A percentile compares a stretch with the other conserved stretches of the same genome.
Conservation (phyloP, 2,113 vertebrate species). For the Acrocephalus arundinaceus region DNA sequence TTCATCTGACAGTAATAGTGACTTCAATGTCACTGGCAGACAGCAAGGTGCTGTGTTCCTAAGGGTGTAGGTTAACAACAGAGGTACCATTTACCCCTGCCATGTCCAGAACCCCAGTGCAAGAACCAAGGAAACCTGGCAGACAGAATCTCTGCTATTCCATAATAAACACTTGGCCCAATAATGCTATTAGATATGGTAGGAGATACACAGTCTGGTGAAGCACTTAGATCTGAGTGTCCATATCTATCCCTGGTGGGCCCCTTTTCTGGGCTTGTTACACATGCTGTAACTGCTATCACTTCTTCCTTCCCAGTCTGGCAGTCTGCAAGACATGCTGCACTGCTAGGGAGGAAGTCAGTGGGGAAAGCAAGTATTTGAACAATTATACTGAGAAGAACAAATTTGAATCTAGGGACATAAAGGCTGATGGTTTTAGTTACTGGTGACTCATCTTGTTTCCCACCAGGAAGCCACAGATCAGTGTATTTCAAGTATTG, state of each 20-base stretch:
- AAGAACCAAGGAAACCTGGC: not conserved
- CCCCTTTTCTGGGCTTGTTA: not conserved
- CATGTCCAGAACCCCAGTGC: not conserved
- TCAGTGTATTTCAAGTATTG: slow-evolving; percentile 21
- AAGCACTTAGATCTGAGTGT: not conserved
- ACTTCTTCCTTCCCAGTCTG: not conserved
- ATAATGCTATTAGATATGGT: not conserved
- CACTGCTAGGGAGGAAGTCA: not conserved
- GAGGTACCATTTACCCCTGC: not conserved
- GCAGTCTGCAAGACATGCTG: not conserved
- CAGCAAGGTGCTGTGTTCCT: not conserved
- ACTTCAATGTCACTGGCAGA: not conserved
- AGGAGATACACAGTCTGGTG: not conserved
- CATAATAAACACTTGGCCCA: not conserved
- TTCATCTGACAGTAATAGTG: not conserved
- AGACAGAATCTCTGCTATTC: not conserved
- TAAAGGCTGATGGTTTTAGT: slow-evolving; percentile 14
- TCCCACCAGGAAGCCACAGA: slow-evolving; percentile 31
- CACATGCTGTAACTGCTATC: not conserved
- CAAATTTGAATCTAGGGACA: not conserved
- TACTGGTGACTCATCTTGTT: slow-evolving; percentile 34
- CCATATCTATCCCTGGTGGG: not conserved
- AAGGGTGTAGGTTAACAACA: not conserved
- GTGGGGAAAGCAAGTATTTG: not conserved
- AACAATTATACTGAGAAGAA: slow-evolving; percentile 4